Conservation (phyloP, 2,797 vertebrate genomes). For the Vireo griseus region DNA sequence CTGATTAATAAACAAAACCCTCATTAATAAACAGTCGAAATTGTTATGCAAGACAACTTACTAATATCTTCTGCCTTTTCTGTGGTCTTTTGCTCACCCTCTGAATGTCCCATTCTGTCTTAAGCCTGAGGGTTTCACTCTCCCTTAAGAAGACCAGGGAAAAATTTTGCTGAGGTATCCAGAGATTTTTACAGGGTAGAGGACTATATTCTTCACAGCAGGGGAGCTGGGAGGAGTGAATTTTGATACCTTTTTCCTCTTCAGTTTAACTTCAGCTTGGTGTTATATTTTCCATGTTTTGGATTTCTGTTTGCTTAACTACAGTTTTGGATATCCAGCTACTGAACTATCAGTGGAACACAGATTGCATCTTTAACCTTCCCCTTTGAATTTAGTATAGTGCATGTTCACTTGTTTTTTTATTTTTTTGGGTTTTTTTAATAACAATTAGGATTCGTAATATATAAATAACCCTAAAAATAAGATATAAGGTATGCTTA, state of each 20-base stretch:
- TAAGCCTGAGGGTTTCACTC: not conserved
- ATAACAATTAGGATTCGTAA: not conserved
- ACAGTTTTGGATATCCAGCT: not conserved
- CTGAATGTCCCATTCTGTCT: not conserved
- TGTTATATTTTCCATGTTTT: not conserved
- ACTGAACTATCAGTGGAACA: not conserved
- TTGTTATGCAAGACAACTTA: not conserved
- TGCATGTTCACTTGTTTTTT: not conserved
- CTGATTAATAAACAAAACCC: not conserved
- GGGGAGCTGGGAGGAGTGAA: not conserved
- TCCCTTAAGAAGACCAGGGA: not conserved
- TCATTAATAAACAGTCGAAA: not conserved
- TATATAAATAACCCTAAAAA: not conserved
- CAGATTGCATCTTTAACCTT: not conserved
- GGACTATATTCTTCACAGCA: not conserved
- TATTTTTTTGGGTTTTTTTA: not conserved
- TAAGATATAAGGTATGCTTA: not conserved
- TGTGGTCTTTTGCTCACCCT: not conserved
- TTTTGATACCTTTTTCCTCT: not conserved
- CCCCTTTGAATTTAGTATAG: not conserved
- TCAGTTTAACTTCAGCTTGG: not conserved
- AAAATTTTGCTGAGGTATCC: not conserved
- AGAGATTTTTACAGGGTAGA: not conserved
- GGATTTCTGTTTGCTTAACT: not conserved
- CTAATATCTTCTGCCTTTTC: not conserved